Conservation (phyloP, 1,140 invertebrate species). For the Antheraea pernyi region DNA sequence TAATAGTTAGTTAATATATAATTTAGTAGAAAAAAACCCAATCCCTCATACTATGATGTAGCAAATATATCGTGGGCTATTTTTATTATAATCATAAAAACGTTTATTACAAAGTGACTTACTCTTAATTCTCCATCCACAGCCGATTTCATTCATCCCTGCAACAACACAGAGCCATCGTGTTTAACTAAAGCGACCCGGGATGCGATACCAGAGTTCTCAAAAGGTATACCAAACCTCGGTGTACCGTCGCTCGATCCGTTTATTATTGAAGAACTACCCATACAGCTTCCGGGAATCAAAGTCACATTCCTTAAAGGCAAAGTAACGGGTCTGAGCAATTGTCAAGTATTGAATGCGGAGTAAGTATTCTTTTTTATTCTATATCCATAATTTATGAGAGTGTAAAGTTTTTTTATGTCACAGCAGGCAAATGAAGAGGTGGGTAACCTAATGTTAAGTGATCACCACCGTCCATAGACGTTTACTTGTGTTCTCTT, state of each 20-base stretch:
- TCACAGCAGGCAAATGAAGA: too few relatives aligned
- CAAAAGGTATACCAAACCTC: constrained; percentile 59
- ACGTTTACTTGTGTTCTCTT: too few relatives aligned
- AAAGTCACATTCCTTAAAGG: constrained; percentile 69
- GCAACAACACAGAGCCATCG: constrained; percentile 60
- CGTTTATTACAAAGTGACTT: background rate
- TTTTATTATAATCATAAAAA: too few relatives aligned
- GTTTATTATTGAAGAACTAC: constrained; percentile 65
- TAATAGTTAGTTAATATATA: too few relatives aligned
- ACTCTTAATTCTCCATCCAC: constrained; percentile 28
- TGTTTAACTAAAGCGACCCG: constrained; percentile 63
- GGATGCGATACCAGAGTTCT: constrained; percentile 65
- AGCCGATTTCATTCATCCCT: constrained; percentile 68
- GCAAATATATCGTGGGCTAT: too few relatives aligned
- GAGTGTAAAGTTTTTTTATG: too few relatives aligned
- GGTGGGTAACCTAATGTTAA: too few relatives aligned
- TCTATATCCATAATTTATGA: too few relatives aligned
- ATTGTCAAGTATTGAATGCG: constrained; percentile 67
- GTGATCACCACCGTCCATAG: too few relatives aligned
- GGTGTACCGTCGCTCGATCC: constrained; percentile 65
- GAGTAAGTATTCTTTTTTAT: constrained; percentile 49
- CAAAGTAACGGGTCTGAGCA: constrained; percentile 62
- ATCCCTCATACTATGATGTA: too few relatives aligned
- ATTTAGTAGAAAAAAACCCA: too few relatives aligned
- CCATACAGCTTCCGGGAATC: constrained; percentile 67